Percentiles rank a stretch among this genome's conserved stretches.
phyloP scores from a whole-genome alignment of 2,888 invertebrate species.

The Stegana nigrithorax region DNA sequence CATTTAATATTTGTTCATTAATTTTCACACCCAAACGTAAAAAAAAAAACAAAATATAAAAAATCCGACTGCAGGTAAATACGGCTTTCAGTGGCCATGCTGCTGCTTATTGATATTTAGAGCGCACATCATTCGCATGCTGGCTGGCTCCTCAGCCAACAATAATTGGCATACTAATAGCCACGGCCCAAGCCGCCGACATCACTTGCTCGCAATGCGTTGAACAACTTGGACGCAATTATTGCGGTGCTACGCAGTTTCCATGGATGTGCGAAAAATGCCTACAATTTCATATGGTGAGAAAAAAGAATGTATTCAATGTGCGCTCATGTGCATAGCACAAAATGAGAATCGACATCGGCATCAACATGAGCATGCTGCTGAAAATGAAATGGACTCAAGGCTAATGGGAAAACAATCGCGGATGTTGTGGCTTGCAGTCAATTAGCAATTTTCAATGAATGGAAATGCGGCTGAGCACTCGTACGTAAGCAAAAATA shows the following conservation, averaged over 20 bases:
- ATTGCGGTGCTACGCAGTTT: conserved; percentile 7
- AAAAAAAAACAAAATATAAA: neutral
- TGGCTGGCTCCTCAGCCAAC: neutral
- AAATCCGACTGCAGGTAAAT: neutral
- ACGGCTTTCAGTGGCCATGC: neutral
- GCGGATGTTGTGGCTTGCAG: conserved; percentile 54
- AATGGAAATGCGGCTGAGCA: neutral
- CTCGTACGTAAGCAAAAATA: neutral
- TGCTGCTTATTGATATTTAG: conserved; percentile 44
- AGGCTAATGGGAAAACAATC: conserved; percentile 59
- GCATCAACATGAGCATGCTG: neutral
- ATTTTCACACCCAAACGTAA: conserved; percentile 41
- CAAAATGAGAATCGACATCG: too few relatives aligned
- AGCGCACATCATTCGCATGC: conserved; percentile 28
- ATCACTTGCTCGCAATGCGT: neutral
- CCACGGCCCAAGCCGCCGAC: too few relatives aligned
- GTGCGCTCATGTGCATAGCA: neutral
- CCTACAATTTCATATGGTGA: too few relatives aligned
- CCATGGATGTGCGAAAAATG: neutral
- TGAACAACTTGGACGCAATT: neutral
- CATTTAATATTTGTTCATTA: conserved; percentile 20
- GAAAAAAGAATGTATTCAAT: neutral
- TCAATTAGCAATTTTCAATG: conserved; percentile 46
- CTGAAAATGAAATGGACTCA: conserved; percentile 13
- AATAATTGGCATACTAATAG: conserved; percentile 50